Evolutionary conservation across 2,888 invertebrate species (phyloP).

Genomic region (Labia minor): DNA sequence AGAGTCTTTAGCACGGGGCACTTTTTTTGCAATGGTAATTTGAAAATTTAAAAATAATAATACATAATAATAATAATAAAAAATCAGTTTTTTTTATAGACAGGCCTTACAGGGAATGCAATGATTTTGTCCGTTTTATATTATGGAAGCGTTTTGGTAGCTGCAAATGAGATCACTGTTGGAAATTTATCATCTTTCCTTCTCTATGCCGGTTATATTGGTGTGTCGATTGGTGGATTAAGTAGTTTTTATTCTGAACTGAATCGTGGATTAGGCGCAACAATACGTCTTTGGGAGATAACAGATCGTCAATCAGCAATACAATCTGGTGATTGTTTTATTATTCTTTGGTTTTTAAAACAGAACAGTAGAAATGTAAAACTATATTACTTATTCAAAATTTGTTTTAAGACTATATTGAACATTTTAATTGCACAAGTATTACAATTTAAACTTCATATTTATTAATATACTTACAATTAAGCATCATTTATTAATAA

Average conservation of each 20-base stretch:
- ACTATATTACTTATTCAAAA: no score
- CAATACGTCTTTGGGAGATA: slow-evolving; percentile 78
- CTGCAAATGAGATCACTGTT: slow-evolving; percentile 62
- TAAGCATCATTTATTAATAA: no score
- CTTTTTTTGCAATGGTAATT: slow-evolving; percentile 79
- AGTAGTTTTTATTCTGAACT: slow-evolving; percentile 87
- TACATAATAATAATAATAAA: slow-evolving; percentile 3
- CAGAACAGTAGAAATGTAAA: neutral
- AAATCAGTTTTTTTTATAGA: slow-evolving; percentile 40
- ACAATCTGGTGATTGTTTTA: slow-evolving; percentile 21
- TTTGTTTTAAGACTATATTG: no score
- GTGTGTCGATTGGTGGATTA: slow-evolving; percentile 79
- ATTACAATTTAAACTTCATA: no score
- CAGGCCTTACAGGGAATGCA: slow-evolving; percentile 78
- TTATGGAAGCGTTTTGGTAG: slow-evolving; percentile 82
- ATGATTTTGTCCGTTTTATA: slow-evolving; percentile 85
- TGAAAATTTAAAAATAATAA: no score
- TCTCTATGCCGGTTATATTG: slow-evolving; percentile 87
- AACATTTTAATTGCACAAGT: no score
- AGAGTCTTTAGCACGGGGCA: slow-evolving; percentile 74
- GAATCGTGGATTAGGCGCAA: slow-evolving; percentile 88
- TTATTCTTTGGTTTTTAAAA: neutral
- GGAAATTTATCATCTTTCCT: slow-evolving; percentile 89
- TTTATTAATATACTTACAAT: no score
- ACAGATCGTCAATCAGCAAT: slow-evolving; percentile 70